A percentile compares a stretch with the other conserved stretches of the same genome.
These are phyloP conservation scores for Platycheirus rosarum DNA, from an alignment of 2,888 invertebrate species.

Conservation along the genomic window DNA sequence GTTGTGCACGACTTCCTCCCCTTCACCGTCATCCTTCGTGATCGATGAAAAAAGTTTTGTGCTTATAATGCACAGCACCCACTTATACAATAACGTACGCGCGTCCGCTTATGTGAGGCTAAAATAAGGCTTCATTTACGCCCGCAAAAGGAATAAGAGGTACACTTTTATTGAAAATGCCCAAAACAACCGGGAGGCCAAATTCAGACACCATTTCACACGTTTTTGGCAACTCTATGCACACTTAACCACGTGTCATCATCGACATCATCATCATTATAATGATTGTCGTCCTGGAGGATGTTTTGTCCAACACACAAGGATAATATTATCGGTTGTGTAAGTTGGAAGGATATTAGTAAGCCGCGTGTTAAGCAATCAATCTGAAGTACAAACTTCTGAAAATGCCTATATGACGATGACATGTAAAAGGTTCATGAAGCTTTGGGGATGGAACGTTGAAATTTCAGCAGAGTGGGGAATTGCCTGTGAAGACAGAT, in stretches of 20 bases:
- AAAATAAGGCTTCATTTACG: slow-evolving; percentile 19
- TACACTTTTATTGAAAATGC: slow-evolving; percentile 34
- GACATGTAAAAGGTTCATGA: no score
- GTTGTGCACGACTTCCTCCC: not conserved
- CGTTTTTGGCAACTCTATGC: slow-evolving; percentile 49
- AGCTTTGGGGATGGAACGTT: not conserved
- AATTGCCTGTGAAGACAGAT: slow-evolving; percentile 7
- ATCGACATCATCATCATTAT: not conserved
- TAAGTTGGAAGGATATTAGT: not conserved
- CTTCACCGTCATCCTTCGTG: not conserved
- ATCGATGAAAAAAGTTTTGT: slow-evolving; percentile 1
- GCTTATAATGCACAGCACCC: slow-evolving; percentile 1
- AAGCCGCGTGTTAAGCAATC: slow-evolving; percentile 4
- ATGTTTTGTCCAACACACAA: not conserved
- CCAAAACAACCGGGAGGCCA: slow-evolving; percentile 29
- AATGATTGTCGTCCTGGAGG: not conserved
- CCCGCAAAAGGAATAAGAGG: not conserved
- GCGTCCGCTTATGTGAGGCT: slow-evolving; percentile 7
- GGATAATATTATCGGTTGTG: not conserved
- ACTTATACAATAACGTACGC: not conserved
- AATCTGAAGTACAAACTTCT: not conserved
- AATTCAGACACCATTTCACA: slow-evolving; percentile 37
- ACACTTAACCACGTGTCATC: slow-evolving; percentile 50
- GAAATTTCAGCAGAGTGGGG: not conserved
- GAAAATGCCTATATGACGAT: not conserved